Percentiles rank a stretch among this genome's conserved stretches.
Evolutionary conservation across 2,797 vertebrate species (phyloP).

Genomic region (Thamnophis elegans): DNA sequence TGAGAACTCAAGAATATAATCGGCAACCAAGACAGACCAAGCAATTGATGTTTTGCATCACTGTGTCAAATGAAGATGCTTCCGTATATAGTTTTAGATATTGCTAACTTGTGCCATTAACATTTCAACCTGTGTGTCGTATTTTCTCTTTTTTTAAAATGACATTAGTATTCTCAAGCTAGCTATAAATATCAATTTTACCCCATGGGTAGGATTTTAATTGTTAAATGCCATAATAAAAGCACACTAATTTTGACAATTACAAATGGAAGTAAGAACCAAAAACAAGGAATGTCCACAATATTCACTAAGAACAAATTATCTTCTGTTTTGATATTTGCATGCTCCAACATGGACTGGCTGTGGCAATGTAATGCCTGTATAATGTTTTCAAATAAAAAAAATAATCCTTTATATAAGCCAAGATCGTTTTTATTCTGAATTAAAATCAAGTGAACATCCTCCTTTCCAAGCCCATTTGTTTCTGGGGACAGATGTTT

Average conservation of each 20-base stretch:
- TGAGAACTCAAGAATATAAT: conserved; percentile 42
- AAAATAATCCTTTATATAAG: conserved; percentile 79
- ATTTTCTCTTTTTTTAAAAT: conserved; percentile 64
- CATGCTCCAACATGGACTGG: conserved; percentile 82
- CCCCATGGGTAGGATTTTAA: conserved; percentile 81
- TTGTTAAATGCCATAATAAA: conserved; percentile 74
- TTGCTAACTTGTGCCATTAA: conserved; percentile 83
- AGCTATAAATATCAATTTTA: conserved; percentile 77
- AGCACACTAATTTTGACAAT: conserved; percentile 76
- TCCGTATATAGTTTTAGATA: conserved; percentile 78
- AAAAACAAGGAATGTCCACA: conserved; percentile 66
- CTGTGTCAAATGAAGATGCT: conserved; percentile 73
- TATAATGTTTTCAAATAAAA: conserved; percentile 86
- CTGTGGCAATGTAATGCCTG: conserved; percentile 84
- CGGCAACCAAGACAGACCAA: conserved; percentile 56
- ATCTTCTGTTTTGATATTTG: conserved; percentile 81
- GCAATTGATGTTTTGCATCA: conserved; percentile 68
- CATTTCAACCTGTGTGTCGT: conserved; percentile 76
- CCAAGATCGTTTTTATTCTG: conserved; percentile 9
- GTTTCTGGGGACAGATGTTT: neutral
- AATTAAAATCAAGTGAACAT: neutral
- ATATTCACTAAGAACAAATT: conserved; percentile 64
- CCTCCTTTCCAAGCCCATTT: neutral
- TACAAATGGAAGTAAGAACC: conserved; percentile 72
- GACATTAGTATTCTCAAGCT: conserved; percentile 72